Evolutionary conservation across 2,113 vertebrate species (phyloP).

Genomic region (Forbesichthys agassizii): DNA sequence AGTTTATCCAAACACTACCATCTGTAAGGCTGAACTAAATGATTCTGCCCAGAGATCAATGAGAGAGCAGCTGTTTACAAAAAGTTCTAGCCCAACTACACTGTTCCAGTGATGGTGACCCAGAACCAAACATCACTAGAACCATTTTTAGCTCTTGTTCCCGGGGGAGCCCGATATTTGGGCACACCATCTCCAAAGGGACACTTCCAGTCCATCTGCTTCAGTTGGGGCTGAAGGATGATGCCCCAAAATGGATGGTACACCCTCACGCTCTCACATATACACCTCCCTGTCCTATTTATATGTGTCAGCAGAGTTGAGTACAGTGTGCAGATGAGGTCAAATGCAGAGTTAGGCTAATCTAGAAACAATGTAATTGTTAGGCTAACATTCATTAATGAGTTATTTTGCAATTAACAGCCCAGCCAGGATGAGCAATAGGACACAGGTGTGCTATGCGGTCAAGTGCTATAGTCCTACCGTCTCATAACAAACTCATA

Average conservation of each 20-base stretch:
- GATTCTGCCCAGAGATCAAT: conserved; percentile 9
- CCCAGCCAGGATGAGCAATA: too few species aligned
- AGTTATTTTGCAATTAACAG: too few species aligned
- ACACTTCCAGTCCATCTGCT: conserved; percentile 54
- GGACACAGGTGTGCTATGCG: too few species aligned
- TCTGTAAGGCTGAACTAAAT: conserved; percentile 5
- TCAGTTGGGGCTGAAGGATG: conserved; percentile 56
- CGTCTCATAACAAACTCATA: too few species aligned
- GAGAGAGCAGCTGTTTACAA: neutral
- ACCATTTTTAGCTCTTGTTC: conserved; percentile 25
- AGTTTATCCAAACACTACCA: conserved; percentile 6
- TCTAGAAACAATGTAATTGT: neutral
- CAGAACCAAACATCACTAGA: conserved; percentile 50
- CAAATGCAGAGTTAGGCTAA: conserved; percentile 21
- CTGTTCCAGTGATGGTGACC: conserved; percentile 42
- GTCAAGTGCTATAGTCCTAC: too few species aligned
- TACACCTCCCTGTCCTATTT: neutral
- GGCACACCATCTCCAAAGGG: conserved; percentile 25
- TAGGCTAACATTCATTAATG: neutral
- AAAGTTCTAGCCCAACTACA: conserved; percentile 11
- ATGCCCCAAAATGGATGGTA: conserved; percentile 36
- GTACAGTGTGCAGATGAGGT: conserved; percentile 7
- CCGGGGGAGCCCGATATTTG: conserved; percentile 31
- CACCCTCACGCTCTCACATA: neutral
- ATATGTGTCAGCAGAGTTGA: conserved; percentile 50